Conservation (phyloP, 2,113 vertebrate genomes). For the Spea multiplicata region DNA sequence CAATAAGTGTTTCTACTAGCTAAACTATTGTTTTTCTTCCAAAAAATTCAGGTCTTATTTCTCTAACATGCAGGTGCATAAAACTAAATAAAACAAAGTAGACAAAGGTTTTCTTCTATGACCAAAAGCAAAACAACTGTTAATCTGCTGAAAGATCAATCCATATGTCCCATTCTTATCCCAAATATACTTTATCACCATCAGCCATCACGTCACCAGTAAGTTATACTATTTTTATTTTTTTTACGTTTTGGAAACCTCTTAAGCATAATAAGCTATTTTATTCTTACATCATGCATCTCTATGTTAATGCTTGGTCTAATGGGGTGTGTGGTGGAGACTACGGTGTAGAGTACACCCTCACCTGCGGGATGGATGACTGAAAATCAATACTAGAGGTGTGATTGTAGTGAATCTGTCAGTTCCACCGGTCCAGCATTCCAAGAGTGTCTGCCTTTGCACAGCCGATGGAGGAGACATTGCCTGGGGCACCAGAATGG, state of each 20-base stretch:
- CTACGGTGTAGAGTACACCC: constrained; percentile 1
- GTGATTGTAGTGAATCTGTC: constrained; percentile 3
- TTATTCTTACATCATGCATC: constrained; percentile 1
- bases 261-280: neutral
- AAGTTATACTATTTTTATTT: neutral
- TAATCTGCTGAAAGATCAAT: constrained; percentile 10
- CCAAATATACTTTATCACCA: constrained; percentile 15
- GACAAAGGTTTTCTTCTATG: too few species aligned
- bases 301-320: constrained; percentile 22
- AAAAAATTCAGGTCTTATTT: neutral
- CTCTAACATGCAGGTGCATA: neutral
- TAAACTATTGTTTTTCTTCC: too few species aligned
- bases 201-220: constrained; percentile 29
- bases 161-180: neutral
- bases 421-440: constrained; percentile 1
- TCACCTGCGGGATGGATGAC: constrained; percentile 20
- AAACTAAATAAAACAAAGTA: constrained; percentile 3
- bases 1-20: too few species aligned
- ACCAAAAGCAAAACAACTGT: constrained; percentile 4
- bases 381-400: neutral
- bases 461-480: neutral
- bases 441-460: constrained; percentile 1
- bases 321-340: constrained; percentile 3
- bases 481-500: constrained; percentile 17
- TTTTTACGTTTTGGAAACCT: constrained; percentile 1